Conservation (phyloP, 2,797 vertebrate species). For the Novumbra hubbsi region DNA sequence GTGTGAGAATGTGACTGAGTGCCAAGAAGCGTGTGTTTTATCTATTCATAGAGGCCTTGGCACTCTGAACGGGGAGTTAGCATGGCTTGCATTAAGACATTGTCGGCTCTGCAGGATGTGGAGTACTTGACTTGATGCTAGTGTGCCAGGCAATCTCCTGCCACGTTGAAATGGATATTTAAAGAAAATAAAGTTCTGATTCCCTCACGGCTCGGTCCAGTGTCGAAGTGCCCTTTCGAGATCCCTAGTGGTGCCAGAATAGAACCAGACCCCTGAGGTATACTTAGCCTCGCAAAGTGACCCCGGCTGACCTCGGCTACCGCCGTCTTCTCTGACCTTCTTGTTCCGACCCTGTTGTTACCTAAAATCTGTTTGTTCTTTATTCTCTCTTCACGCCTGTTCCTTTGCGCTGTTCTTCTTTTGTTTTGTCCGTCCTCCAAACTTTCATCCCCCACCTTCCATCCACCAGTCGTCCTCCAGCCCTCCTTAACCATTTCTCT, state of each 20-base stretch:
- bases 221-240: not conserved
- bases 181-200: not conserved
- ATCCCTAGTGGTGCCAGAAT: not conserved
- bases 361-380: not conserved
- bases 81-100: not conserved
- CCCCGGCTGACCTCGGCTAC: not conserved
- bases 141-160: not conserved
- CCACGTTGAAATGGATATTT: not conserved
- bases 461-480: not conserved
- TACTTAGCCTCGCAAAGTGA: not conserved
- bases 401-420: not conserved
- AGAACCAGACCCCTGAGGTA: not conserved
- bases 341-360: not conserved
- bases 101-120: not conserved
- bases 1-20: not conserved
- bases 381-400: not conserved
- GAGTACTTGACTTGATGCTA: not conserved
- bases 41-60: not conserved
- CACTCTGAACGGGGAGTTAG: not conserved
- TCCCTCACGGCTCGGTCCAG: not conserved
- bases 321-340: not conserved
- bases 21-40: not conserved
- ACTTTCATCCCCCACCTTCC: not conserved
- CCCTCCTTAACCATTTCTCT: not conserved
- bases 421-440: not conserved